Conservation (phyloP, 2,888 invertebrate genomes). For the Ochlodes sylvanus region DNA sequence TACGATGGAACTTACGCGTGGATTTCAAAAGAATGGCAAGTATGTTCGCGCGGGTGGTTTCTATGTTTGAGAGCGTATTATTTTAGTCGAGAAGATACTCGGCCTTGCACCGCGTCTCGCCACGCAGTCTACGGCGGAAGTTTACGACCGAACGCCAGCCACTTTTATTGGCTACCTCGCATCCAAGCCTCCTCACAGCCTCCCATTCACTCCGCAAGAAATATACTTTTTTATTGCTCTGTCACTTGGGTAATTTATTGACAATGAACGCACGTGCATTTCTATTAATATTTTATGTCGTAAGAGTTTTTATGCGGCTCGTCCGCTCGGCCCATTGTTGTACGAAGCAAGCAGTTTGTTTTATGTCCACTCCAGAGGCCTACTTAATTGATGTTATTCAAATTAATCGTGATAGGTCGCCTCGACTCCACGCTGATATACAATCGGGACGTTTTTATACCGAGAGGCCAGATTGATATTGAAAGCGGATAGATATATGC, state of each 20-base stretch:
- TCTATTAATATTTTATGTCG: slow-evolving; percentile 85
- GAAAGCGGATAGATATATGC: slow-evolving; percentile 49
- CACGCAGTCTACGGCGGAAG: slow-evolving; percentile 81
- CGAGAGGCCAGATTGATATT: slow-evolving; percentile 51
- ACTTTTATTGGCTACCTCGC: slow-evolving; percentile 84
- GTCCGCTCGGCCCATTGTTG: slow-evolving; percentile 70
- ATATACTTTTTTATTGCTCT: slow-evolving; percentile 84
- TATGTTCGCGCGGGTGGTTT: slow-evolving; percentile 22
- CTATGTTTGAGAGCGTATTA: slow-evolving; percentile 45
- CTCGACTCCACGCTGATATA: slow-evolving; percentile 42
- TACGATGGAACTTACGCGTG: slow-evolving; percentile 19
- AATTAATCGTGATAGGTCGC: slow-evolving; percentile 62
- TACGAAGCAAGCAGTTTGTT: slow-evolving; percentile 67
- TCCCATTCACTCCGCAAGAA: slow-evolving; percentile 83
- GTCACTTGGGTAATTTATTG: slow-evolving; percentile 84
- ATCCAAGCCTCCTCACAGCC: slow-evolving; percentile 79
- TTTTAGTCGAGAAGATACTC: slow-evolving; percentile 53
- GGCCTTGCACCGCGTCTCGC: slow-evolving; percentile 70
- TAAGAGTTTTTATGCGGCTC: slow-evolving; percentile 72
- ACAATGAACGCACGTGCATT: slow-evolving; percentile 85
- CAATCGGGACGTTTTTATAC: slow-evolving; percentile 46
- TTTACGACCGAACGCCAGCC: slow-evolving; percentile 80
- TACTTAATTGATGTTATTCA: slow-evolving; percentile 68
- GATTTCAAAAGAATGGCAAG: slow-evolving; percentile 8
- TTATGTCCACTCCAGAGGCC: slow-evolving; percentile 65